Conservation (phyloP, 2,797 vertebrate species). For the Discoglossus pictus region DNA sequence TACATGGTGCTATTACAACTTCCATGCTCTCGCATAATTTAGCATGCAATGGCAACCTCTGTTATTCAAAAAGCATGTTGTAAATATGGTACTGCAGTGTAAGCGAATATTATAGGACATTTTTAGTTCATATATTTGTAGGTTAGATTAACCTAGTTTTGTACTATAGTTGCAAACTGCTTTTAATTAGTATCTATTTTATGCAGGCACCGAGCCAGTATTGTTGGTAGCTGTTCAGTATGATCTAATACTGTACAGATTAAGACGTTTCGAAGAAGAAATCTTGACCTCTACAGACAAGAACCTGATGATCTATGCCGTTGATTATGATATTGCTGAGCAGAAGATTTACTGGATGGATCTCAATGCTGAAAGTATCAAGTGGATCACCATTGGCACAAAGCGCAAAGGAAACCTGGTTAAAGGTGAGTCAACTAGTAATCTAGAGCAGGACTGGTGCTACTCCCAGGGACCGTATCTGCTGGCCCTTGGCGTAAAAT, state of each 20-base stretch:
- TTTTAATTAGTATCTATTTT: neutral
- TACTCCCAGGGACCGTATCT: too few species aligned
- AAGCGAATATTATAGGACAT: too few species aligned
- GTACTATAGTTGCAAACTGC: too few species aligned
- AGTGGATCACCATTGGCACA: conserved; percentile 74
- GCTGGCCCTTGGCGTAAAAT: too few species aligned
- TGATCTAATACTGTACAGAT: conserved; percentile 74
- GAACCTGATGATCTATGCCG: conserved; percentile 76
- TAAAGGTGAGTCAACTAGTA: conserved; percentile 87
- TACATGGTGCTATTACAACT: too few species aligned
- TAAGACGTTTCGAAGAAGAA: conserved; percentile 71
- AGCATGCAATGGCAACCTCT: too few species aligned
- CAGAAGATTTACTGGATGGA: conserved; percentile 87
- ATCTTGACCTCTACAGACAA: conserved; percentile 69
- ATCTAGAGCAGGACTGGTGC: too few species aligned
- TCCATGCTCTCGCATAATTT: too few species aligned
- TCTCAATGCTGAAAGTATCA: conserved; percentile 81
- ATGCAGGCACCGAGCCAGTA: conserved; percentile 74
- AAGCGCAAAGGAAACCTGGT: conserved; percentile 76
- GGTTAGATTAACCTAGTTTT: too few species aligned
- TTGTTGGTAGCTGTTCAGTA: conserved; percentile 83
- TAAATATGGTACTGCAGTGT: too few species aligned
- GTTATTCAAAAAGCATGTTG: too few species aligned
- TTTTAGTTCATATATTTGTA: too few species aligned
- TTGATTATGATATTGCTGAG: conserved; percentile 82